Conservation (phyloP, 2,797 vertebrate species). For the Fistularia commersonii region DNA sequence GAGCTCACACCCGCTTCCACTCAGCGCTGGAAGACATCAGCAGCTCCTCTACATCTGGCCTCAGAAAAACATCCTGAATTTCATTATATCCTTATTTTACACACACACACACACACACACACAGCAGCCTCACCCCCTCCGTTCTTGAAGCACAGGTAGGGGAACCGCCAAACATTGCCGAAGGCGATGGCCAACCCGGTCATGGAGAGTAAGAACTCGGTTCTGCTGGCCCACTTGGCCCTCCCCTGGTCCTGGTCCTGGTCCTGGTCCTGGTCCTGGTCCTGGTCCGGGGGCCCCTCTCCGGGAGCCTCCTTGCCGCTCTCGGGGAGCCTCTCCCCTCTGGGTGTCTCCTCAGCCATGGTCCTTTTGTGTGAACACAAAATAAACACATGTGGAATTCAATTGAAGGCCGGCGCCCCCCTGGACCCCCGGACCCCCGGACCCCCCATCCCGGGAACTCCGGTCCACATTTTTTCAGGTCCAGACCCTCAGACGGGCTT, state of each 20-base stretch:
- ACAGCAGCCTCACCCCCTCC: conserved; percentile 78
- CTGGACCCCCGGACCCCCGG: no score
- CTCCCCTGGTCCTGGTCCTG: conserved; percentile 60
- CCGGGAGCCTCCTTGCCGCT: no score
- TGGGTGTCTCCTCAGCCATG: conserved; percentile 53
- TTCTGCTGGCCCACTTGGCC: conserved; percentile 87
- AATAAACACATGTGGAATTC: neutral
- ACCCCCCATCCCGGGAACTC: no score
- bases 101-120: neutral
- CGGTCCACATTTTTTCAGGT: no score
- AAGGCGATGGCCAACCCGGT: conserved; percentile 89
- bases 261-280: neutral
- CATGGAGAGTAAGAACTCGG: conserved; percentile 87
- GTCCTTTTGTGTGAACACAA: conserved; percentile 15
- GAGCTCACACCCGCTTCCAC: no score
- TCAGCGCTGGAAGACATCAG: no score
- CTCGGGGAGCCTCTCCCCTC: no score
- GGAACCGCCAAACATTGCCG: conserved; percentile 88
- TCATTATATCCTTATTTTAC: neutral
- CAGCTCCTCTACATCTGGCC: no score
- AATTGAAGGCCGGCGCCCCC: no score
- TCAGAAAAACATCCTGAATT: no score
- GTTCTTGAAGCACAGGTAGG: conserved; percentile 89
- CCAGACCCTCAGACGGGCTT: no score
- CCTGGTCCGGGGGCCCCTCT: neutral